Conservation (phyloP, 2,113 vertebrate species). For the Origma solitaria region DNA sequence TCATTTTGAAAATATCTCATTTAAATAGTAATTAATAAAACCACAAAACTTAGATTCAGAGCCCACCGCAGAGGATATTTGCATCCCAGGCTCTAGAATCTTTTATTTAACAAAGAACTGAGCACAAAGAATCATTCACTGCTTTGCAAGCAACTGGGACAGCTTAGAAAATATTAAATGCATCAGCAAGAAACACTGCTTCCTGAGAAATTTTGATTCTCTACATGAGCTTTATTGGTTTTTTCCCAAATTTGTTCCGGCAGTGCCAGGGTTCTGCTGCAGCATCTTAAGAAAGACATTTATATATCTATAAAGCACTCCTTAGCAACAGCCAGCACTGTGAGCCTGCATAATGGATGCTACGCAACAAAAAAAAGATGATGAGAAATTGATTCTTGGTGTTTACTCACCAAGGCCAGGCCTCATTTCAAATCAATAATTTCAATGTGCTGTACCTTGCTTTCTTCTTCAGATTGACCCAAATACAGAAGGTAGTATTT, state of each 20-base stretch:
- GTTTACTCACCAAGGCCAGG: background rate
- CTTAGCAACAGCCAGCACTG: background rate
- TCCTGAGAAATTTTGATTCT: background rate
- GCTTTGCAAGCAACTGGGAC: background rate
- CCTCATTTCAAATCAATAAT: background rate
- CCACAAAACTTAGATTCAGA: background rate
- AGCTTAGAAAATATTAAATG: background rate
- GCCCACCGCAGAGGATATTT: background rate
- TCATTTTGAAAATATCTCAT: background rate
- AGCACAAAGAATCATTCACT: background rate
- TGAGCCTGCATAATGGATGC: background rate
- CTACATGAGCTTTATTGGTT: background rate
- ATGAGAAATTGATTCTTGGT: background rate
- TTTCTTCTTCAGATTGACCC: conserved; percentile 91
- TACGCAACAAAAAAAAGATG: background rate
- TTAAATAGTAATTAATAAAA: background rate
- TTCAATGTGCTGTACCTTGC: conserved; percentile 69
- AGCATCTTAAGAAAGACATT: background rate
- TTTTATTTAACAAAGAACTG: background rate
- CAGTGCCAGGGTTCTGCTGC: background rate
- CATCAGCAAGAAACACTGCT: background rate
- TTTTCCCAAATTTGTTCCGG: background rate
- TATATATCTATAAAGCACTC: background rate
- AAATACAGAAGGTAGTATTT: conserved; percentile 82
- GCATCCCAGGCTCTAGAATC: background rate